These are phyloP conservation scores for Darevskia mixta DNA, from an alignment of 2,797 vertebrate genomes.

Conservation along the genomic window DNA sequence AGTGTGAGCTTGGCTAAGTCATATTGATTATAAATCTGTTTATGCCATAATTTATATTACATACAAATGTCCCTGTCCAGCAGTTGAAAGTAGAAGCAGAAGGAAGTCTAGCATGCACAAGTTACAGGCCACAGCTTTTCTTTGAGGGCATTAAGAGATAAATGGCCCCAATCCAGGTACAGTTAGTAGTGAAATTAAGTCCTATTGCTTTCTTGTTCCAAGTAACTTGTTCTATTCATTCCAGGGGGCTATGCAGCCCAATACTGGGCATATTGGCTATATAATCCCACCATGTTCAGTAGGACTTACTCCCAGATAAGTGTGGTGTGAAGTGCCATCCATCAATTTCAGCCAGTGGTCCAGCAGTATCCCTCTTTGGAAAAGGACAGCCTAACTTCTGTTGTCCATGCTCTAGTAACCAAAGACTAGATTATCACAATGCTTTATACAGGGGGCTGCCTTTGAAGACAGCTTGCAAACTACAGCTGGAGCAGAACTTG, in stretches of 20 bases:
- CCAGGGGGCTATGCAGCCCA: not conserved
- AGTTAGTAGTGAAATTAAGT: not conserved
- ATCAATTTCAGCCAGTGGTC: too few relatives aligned
- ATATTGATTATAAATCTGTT: not conserved
- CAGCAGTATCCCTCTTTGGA: too few relatives aligned
- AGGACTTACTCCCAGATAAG: not conserved
- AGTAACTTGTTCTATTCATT: not conserved
- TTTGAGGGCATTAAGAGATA: not conserved
- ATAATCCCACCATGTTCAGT: not conserved
- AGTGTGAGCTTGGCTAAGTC: not conserved
- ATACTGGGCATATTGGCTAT: not conserved
- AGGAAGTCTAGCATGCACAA: not conserved
- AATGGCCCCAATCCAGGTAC: not conserved
- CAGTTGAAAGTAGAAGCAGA: not conserved
- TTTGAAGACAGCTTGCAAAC: too few relatives aligned
- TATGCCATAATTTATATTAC: not conserved
- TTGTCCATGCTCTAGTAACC: too few relatives aligned
- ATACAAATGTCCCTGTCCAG: not conserved
- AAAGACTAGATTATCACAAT: too few relatives aligned
- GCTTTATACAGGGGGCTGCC: too few relatives aligned
- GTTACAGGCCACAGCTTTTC: not conserved
- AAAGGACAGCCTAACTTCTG: too few relatives aligned
- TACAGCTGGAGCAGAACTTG: too few relatives aligned
- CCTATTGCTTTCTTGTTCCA: not conserved
- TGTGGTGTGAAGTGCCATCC: not conserved